Evolutionary conservation across 2,797 vertebrate genomes (phyloP), one percentile per base, ranked within the genome.

Genomic region (Alectoris magna): DNA sequence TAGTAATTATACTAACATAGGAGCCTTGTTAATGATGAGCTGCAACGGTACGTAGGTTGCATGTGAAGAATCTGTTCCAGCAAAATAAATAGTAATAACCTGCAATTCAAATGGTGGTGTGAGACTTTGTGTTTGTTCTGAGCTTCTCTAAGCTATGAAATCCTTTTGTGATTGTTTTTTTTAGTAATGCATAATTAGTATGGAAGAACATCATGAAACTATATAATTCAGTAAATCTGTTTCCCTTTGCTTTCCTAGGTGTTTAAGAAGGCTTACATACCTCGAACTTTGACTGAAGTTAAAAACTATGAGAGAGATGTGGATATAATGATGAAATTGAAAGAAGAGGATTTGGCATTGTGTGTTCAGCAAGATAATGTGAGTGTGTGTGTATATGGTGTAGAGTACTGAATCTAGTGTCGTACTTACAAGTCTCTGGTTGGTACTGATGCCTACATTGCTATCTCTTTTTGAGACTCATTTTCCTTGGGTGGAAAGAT

Each of bases 191-290:
- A 7, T 84, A 51, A 55, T 71, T 66, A 51, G 73, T 34, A 69
- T 75, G 38, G 70, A 78, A 86, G 43, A 87, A 12, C 9, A 6
- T 58, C 1, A 4, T 48, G 31, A 48, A 70, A n/a, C 29, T 58
- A 0, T 10, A 6, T 80, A 41, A 77, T 24, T 66, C 3, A 68
- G 2, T 56, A 43, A 76, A 6, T 66, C 11, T 82, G 4, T 79
- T 76, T 93, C 49, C 41, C 92, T 86, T 89, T 31, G 5, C 22
- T 84, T 56, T 80, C 0, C 17, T 88, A 99, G 99, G 99, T 99
- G 39, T 99, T 99, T 85, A 99, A 98, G 94, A 98, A 97, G 85
- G 98, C 98, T 41, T 99, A 98, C 82, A 99, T 99, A 94, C 99
- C 99, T 22, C 97, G 99, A 27, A 99, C 99, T 1, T 96, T 99